Conservation (phyloP, 2,113 vertebrate genomes). For the Meriones unguiculatus region DNA sequence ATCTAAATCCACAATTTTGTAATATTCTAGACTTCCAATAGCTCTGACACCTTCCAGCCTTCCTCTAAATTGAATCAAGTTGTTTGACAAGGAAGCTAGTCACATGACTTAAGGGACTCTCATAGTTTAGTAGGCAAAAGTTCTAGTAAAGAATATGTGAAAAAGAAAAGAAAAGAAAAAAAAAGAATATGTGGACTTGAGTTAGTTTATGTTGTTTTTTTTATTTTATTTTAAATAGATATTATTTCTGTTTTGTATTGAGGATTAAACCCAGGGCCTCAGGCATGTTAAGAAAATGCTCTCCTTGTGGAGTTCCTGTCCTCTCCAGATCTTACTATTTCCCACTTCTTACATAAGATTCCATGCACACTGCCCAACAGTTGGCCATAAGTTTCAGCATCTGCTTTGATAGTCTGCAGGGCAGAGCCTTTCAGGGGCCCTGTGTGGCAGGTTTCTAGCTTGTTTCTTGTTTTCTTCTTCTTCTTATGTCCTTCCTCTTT, state of each 20-base stretch:
- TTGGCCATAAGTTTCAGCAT: no score
- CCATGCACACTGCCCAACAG: no score
- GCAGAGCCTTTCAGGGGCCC: no score
- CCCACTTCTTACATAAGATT: no score
- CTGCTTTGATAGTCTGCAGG: no score
- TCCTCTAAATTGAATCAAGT: not conserved
- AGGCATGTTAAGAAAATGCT: not conserved
- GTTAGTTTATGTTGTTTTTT: conserved; percentile 12
- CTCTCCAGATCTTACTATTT: no score
- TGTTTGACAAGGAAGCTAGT: not conserved
- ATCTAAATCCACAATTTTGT: not conserved
- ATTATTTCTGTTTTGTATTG: not conserved
- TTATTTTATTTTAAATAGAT: no score
- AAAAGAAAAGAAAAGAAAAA: no score
- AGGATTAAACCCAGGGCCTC: not conserved
- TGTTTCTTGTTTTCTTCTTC: no score
- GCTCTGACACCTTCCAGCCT: not conserved
- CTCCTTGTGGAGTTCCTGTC: no score
- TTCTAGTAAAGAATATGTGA: conserved; percentile 13
- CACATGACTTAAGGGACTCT: not conserved
- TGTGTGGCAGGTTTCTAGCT: no score
- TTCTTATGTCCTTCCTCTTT: no score
- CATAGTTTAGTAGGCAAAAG: not conserved
- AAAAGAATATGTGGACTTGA: not conserved
- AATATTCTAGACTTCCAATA: not conserved